phyloP scores from a whole-genome alignment of 2,888 invertebrate genomes.

The Amphimallon solstitiale region DNA sequence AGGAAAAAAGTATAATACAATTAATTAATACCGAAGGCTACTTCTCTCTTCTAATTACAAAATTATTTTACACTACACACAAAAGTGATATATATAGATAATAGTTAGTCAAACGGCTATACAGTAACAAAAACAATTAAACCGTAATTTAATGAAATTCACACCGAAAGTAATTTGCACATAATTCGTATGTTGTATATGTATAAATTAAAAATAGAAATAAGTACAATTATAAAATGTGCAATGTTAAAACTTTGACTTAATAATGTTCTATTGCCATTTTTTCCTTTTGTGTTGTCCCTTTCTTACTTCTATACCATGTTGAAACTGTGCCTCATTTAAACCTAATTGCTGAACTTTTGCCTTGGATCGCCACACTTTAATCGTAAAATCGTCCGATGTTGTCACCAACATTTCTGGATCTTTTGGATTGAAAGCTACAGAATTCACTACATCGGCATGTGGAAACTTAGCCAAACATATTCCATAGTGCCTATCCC shows the following conservation, averaged over 20 bases:
- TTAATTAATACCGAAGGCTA: not conserved
- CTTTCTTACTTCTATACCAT: constrained; percentile 61
- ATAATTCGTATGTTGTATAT: not conserved
- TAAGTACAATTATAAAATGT: constrained; percentile 20
- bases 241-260: constrained; percentile 10
- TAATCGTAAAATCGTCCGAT: constrained; percentile 82
- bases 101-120: too few relatives aligned
- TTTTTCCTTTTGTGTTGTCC: constrained; percentile 24
- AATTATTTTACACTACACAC: not conserved
- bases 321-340: constrained; percentile 59
- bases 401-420: constrained; percentile 84
- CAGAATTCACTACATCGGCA: constrained; percentile 83
- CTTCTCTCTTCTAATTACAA: not conserved
- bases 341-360: constrained; percentile 64
- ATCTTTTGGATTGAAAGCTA: constrained; percentile 84
- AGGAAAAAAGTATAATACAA: not conserved
- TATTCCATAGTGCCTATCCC: constrained; percentile 86
- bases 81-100: too few relatives aligned
- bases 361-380: constrained; percentile 69
- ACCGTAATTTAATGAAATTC: too few relatives aligned
- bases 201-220: constrained; percentile 20
- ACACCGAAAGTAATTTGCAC: too few relatives aligned
- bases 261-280: constrained; percentile 2
- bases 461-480: constrained; percentile 81
- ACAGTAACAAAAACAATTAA: too few relatives aligned